These are phyloP conservation scores for Pedionomus torquatus DNA, from an alignment of 2,113 vertebrate genomes.

Conservation along the genomic window DNA sequence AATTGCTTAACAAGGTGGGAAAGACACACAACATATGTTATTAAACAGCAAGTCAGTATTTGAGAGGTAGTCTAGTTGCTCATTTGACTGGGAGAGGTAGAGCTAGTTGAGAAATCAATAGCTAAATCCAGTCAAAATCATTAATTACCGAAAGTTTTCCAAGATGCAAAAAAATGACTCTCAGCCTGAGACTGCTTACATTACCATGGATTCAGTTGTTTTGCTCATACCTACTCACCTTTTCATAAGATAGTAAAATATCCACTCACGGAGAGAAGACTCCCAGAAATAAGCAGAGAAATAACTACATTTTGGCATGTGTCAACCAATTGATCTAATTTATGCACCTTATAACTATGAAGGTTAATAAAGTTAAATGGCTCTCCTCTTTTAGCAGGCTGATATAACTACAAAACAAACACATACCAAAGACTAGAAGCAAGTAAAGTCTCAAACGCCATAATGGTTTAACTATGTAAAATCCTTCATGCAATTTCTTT, in stretches of 20 bases:
- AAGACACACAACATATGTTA: neutral
- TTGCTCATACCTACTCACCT: neutral
- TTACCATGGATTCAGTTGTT: neutral
- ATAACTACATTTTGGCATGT: neutral
- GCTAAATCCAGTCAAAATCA: slow-evolving; percentile 6
- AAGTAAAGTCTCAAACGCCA: slow-evolving; percentile 12
- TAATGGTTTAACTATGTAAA: neutral
- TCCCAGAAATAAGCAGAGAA: neutral
- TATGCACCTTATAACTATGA: neutral
- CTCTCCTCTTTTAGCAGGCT: neutral
- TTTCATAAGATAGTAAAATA: neutral
- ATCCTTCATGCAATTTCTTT: neutral
- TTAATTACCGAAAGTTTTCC: neutral
- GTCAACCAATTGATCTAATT: neutral
- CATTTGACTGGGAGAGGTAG: slow-evolving; percentile 53
- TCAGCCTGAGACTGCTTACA: neutral
- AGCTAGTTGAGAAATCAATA: neutral
- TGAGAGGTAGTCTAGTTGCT: slow-evolving; percentile 51
- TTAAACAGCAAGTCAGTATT: neutral
- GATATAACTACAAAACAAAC: neutral
- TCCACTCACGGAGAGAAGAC: neutral
- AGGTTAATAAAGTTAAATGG: neutral
- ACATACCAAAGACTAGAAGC: neutral
- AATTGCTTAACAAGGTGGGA: neutral
- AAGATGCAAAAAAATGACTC: neutral